Evolutionary conservation across 2,888 invertebrate genomes (phyloP).

Genomic region (Parnassius apollo): DNA sequence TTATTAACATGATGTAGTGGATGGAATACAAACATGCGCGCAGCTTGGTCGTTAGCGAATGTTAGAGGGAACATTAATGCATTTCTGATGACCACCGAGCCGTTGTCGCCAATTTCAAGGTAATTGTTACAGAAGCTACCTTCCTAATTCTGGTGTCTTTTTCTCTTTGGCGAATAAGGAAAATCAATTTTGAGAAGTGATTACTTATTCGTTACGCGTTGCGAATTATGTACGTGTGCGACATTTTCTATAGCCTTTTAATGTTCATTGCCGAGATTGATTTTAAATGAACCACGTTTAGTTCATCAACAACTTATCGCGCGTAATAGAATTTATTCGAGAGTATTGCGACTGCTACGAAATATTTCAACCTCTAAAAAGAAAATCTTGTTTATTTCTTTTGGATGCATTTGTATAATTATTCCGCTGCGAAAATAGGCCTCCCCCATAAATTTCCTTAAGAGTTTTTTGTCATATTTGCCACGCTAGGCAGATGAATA

Average conservation of each 20-base stretch:
- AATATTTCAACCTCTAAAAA: too few relatives aligned
- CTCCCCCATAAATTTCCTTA: too few relatives aligned
- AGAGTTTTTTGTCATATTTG: too few relatives aligned
- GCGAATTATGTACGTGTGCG: slow-evolving; percentile 10
- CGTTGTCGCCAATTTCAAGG: slow-evolving; percentile 5
- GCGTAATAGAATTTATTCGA: too few relatives aligned
- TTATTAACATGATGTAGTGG: neutral
- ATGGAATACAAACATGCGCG: slow-evolving; percentile 12
- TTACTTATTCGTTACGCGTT: slow-evolving; percentile 4
- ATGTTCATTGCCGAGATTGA: neutral
- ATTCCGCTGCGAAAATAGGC: too few relatives aligned
- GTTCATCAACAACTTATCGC: too few relatives aligned
- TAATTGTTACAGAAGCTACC: slow-evolving; percentile 3
- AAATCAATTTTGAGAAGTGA: slow-evolving; percentile 3
- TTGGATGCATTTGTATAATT: too few relatives aligned
- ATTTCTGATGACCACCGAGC: slow-evolving; percentile 30
- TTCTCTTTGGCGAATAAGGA: neutral
- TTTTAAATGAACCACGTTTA: slow-evolving; percentile 6
- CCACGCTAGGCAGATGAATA: too few relatives aligned
- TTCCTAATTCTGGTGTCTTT: neutral
- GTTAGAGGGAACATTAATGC: slow-evolving; percentile 29
- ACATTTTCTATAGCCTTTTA: slow-evolving; percentile 7
- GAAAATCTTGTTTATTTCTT: too few relatives aligned
- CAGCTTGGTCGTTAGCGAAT: slow-evolving; percentile 14
- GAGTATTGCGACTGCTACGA: too few relatives aligned